Percentiles rank a stretch among this genome's conserved stretches.
phyloP scores from a whole-genome alignment of 2,113 vertebrate genomes.

The Columba janthina region DNA sequence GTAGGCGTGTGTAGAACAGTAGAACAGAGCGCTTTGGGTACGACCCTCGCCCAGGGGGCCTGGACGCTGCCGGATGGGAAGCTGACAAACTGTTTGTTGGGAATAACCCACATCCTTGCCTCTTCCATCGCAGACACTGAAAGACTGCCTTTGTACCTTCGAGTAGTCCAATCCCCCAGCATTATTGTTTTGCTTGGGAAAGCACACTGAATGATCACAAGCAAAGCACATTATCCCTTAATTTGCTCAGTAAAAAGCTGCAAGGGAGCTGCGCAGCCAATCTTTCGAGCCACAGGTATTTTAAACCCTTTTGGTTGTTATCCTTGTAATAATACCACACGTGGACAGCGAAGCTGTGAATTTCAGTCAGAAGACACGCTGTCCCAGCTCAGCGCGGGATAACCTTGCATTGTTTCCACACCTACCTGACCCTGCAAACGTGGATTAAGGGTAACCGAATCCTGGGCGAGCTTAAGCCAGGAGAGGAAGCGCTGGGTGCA shows the following conservation, averaged over 20 bases:
- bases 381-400: neutral
- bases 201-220: neutral
- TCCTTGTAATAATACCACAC: neutral
- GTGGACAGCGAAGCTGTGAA: neutral
- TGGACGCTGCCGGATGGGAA: neutral
- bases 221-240: neutral
- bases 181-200: neutral
- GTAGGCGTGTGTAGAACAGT: constrained; percentile 37
- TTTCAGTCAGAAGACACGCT: neutral
- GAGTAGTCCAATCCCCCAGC: neutral
- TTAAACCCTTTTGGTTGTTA: neutral
- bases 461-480: neutral
- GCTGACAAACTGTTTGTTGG: neutral
- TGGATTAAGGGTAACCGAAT: constrained; percentile 26
- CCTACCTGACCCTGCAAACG: neutral
- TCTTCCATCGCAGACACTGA: neutral
- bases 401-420: neutral
- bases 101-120: neutral
- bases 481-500: neutral
- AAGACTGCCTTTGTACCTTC: neutral
- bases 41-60: constrained; percentile 31
- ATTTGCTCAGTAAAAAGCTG: neutral
- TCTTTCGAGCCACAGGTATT: neutral
- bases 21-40: constrained; percentile 33
- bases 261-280: neutral